Conservation (phyloP, 2,113 vertebrate genomes). For the Myotis brandtii region DNA sequence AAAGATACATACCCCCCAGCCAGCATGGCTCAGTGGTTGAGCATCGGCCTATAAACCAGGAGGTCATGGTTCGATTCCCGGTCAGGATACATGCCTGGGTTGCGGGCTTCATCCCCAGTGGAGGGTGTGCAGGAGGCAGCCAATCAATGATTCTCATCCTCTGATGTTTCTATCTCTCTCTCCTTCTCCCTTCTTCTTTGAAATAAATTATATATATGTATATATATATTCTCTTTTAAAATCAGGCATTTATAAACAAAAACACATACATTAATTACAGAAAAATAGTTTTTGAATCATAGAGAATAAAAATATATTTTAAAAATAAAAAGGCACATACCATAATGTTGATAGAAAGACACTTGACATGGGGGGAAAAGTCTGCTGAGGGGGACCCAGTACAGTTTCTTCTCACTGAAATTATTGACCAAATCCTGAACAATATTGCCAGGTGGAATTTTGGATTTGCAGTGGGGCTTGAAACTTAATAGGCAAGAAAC, state of each 20-base stretch:
- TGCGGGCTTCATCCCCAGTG: no score
- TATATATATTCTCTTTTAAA: slow-evolving; percentile 86
- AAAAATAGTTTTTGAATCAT: slow-evolving; percentile 97
- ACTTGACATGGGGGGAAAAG: fast-evolving
- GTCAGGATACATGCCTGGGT: no score
- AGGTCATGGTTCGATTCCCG: no score
- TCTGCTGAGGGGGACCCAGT: not conserved
- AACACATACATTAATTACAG: slow-evolving; percentile 96
- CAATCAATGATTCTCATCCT: no score
- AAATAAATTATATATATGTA: no score
- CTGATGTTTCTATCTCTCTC: no score
- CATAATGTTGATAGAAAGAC: not conserved
- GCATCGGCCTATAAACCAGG: no score
- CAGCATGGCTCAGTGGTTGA: no score
- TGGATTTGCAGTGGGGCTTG: not conserved
- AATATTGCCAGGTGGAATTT: not conserved
- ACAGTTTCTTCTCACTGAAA: not conserved
- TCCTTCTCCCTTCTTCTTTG: no score
- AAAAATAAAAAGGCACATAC: not conserved
- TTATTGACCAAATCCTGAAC: not conserved
- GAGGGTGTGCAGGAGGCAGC: no score
- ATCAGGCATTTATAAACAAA: slow-evolving; percentile 96
- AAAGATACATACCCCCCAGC: no score
- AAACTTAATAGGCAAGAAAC: not conserved
- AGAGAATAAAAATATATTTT: slow-evolving; percentile 77